Percentiles rank a stretch among this genome's conserved stretches.
phyloP scores from a whole-genome alignment of 1,140 invertebrate species.

The Ostrea edulis region DNA sequence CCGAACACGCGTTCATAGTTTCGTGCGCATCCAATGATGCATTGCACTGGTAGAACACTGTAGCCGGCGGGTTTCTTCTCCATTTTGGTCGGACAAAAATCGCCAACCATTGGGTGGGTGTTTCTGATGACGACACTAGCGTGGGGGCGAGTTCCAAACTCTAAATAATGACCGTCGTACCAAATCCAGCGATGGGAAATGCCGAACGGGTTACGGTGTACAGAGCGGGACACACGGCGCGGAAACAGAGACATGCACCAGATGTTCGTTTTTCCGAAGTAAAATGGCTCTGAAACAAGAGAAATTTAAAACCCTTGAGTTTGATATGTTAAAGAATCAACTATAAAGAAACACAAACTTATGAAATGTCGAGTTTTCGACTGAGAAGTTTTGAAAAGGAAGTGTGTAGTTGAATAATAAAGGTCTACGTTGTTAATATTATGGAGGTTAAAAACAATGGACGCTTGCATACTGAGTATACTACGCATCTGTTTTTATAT shows the following conservation, averaged over 20 bases:
- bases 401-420: no score
- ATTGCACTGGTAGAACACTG: constrained; percentile 11
- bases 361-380: no score
- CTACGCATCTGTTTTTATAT: no score
- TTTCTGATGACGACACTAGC: background rate
- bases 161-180: constrained; percentile 5
- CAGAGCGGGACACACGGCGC: background rate
- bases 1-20: background rate
- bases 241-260: constrained; percentile 16
- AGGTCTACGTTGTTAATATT: no score
- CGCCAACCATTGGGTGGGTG: constrained; percentile 3
- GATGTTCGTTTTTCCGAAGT: constrained; percentile 8
- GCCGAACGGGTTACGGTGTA: background rate
- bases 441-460: no score
- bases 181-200: constrained; percentile 21
- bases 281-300: constrained; percentile 3
- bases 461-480: no score
- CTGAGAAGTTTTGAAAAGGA: no score
- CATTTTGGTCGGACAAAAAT: background rate
- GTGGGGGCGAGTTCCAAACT: constrained; percentile 1
- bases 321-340: no score
- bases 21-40: constrained; percentile 5
- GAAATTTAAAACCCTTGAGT: no score
- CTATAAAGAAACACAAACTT: no score
- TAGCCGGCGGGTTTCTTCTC: background rate